Conservation (phyloP, 2,888 invertebrate species). For the Diadegma fenestrale region DNA sequence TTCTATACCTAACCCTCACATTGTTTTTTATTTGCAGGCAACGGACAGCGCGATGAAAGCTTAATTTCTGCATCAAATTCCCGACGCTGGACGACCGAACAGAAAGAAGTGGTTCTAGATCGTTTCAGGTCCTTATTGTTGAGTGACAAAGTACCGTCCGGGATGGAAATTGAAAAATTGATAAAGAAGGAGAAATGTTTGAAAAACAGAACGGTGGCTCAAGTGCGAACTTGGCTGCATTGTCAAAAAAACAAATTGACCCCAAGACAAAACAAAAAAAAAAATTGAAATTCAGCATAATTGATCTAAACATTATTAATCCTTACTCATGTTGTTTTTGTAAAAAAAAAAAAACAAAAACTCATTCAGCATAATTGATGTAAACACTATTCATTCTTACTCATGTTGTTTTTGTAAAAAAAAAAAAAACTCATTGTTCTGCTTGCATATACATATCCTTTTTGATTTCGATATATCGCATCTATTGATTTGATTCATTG, state of each 20-base stretch:
- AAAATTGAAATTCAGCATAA: too few species aligned
- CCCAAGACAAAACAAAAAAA: not conserved
- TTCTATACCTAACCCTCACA: not conserved
- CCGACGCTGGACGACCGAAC: conserved; percentile 54
- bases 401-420: too few species aligned
- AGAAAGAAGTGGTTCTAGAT: conserved; percentile 13
- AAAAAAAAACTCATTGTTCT: too few species aligned
- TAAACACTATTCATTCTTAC: too few species aligned
- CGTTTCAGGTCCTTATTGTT: not conserved
- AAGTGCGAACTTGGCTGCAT: conserved; percentile 35
- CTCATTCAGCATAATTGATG: too few species aligned
- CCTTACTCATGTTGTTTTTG: too few species aligned
- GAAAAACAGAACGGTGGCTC: conserved; percentile 19
- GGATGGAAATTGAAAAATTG: conserved; percentile 20
- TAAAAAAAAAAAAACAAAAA: not conserved
- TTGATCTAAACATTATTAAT: too few species aligned
- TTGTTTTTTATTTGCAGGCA: not conserved
- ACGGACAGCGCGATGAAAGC: not conserved
- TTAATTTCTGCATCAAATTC: conserved; percentile 16
- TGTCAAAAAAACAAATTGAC: conserved; percentile 21
- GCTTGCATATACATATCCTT: too few species aligned
- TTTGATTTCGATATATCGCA: too few species aligned
- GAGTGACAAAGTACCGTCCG: conserved; percentile 20
- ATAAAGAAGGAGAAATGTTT: conserved; percentile 18
- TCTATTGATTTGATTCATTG: too few species aligned